A percentile compares a stretch with the other conserved stretches of the same genome.
Evolutionary conservation across 1,140 invertebrate species (phyloP).

Genomic region (Drosophila chauvacae): DNA sequence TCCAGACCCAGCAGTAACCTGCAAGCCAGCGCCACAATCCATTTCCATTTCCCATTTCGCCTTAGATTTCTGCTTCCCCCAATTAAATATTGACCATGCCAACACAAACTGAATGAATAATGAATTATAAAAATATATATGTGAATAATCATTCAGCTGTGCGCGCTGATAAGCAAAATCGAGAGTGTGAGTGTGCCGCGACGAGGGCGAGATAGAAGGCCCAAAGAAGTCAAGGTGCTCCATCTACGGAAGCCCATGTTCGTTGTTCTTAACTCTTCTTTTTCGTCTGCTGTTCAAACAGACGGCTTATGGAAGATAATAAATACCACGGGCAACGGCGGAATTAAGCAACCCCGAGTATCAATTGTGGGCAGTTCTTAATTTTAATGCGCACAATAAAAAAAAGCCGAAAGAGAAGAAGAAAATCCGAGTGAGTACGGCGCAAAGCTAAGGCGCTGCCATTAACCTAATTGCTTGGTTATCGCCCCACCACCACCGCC

Average conservation of each 20-base stretch:
- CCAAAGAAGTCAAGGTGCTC: slow-evolving; percentile 40
- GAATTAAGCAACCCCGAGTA: slow-evolving; percentile 19
- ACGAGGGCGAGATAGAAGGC: slow-evolving; percentile 2
- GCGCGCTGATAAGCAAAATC: slow-evolving; percentile 51
- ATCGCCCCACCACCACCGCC: slow-evolving; percentile 13
- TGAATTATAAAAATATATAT: slow-evolving; percentile 54
- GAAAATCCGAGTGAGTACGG: slow-evolving; percentile 1
- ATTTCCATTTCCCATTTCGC: slow-evolving; percentile 9
- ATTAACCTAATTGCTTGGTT: slow-evolving; percentile 72
- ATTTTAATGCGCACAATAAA: slow-evolving; percentile 39
- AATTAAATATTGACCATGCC: slow-evolving; percentile 12
- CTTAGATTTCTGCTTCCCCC: slow-evolving; percentile 5
- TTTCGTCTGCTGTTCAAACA: slow-evolving; percentile 44
- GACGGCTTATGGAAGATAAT: slow-evolving; percentile 26
- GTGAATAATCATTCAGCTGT: slow-evolving; percentile 52
- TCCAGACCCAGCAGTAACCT: not conserved
- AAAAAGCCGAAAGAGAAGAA: not conserved
- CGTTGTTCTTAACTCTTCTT: slow-evolving; percentile 12
- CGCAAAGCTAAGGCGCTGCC: slow-evolving; percentile 18
- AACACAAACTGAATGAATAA: slow-evolving; percentile 42
- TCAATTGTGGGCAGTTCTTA: slow-evolving; percentile 26
- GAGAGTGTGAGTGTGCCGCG: not conserved
- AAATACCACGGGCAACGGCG: slow-evolving; percentile 10
- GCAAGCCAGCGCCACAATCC: slow-evolving; percentile 1
- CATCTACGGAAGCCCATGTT: slow-evolving; percentile 23